Evolutionary conservation across 1,140 invertebrate species (phyloP), one percentile per base, ranked within the genome.

Genomic region (Brachionus plicatilis): DNA sequence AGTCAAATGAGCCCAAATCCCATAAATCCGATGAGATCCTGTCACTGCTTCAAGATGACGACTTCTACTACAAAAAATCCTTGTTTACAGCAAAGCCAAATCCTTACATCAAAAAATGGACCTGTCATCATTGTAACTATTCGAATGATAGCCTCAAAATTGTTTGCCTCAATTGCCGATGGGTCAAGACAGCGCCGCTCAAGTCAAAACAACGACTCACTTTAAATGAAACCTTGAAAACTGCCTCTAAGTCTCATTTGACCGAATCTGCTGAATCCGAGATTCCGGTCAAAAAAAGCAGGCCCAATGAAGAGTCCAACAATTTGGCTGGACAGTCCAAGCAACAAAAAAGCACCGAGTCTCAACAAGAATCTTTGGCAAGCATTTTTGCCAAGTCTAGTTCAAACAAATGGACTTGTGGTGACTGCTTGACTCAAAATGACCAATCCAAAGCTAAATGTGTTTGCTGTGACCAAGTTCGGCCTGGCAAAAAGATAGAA

Each of bases 101-200:
- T 47, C 79, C 79, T 3, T 82, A 82, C 17, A 24, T 82, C 0
- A 82, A 82, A 82, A 60, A 68, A 82, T 82, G 79, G 79, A 82
- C 79, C 11, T 82, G 79, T 82, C 37, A 41, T 27, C 79, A 82
- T 14, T 82, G 79, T 47, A 82, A 82, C 65, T 82, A 24, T 24
- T 82, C 53, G 8, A 82, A 82, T 68, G 79, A 82, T 37, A 82
- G 79, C 12, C 53, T 82, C 8, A 82, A 82, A 82, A 65, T 82
- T n/a, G 79, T 82, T 24, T 82, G 79, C 47, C 14, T 82, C 6
- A 82, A 82, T 12, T 82, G 79, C 37, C 3, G 79, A 82, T 82
- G 79, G 79, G 79, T 82, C 20, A 82, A 82, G 17, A 82, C 79
- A 29, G 43, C 72, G 8, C 43, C 72, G 5, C 27, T 27, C 8